Evolutionary conservation across 1,140 invertebrate species (phyloP).

Genomic region (Euborellia annulipes): DNA sequence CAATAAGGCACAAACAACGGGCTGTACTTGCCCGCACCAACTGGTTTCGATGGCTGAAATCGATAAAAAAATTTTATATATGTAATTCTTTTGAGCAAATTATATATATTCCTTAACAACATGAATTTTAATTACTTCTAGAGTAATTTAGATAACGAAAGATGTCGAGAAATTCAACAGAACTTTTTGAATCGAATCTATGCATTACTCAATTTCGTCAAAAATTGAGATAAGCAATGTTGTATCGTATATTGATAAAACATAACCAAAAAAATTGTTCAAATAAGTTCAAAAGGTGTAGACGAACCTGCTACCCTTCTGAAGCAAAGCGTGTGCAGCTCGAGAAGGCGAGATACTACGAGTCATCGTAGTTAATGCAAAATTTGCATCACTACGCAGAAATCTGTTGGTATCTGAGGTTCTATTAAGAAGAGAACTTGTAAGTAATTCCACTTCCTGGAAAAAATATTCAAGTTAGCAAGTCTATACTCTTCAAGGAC

Average conservation of each 20-base stretch:
- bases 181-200: too few relatives aligned
- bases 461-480: conserved; percentile 14
- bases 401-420: conserved; percentile 88
- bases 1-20: too few relatives aligned
- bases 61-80: too few relatives aligned
- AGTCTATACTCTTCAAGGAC: background rate
- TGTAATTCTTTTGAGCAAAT: too few relatives aligned
- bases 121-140: too few relatives aligned
- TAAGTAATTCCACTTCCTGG: conserved; percentile 74
- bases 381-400: conserved; percentile 67
- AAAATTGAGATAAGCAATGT: too few relatives aligned
- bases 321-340: conserved; percentile 37
- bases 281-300: background rate
- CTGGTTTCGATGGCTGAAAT: too few relatives aligned
- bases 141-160: too few relatives aligned
- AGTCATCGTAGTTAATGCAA: conserved; percentile 65
- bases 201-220: too few relatives aligned
- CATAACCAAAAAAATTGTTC: background rate
- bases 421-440: conserved; percentile 60
- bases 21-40: too few relatives aligned
- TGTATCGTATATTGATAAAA: background rate
- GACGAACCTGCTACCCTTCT: conserved; percentile 44
- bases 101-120: too few relatives aligned
- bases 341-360: conserved; percentile 44
- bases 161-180: too few relatives aligned